Conservation (phyloP, 2,113 vertebrate genomes). For the Chaetura pelagica region DNA sequence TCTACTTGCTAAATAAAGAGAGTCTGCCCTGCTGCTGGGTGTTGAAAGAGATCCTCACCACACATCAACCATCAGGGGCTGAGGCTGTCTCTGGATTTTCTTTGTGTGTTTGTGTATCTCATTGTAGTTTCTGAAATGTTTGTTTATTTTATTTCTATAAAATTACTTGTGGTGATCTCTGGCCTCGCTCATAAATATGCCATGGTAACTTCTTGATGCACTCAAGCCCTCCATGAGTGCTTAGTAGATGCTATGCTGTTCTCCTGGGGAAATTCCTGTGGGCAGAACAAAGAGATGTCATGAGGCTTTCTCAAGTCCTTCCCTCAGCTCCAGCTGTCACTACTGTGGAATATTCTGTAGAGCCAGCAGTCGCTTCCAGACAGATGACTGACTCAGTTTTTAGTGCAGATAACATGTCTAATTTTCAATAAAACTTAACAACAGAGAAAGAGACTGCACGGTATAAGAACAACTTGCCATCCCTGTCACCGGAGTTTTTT, state of each 20-base stretch:
- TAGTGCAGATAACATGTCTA: not conserved
- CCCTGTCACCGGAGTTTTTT: not conserved
- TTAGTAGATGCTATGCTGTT: not conserved
- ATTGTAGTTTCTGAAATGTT: not conserved
- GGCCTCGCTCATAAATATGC: not conserved
- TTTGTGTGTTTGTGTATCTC: not conserved
- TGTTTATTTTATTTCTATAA: not conserved
- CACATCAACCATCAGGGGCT: not conserved
- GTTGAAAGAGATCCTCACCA: not conserved
- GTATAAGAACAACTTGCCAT: not conserved
- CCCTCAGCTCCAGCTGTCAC: not conserved
- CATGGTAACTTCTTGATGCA: not conserved
- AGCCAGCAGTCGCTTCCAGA: not conserved
- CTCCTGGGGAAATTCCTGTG: not conserved
- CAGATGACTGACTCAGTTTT: not conserved
- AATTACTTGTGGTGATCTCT: not conserved
- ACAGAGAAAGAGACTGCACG: not conserved
- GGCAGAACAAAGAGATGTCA: not conserved
- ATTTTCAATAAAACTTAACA: not conserved
- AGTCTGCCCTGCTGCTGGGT: not conserved
- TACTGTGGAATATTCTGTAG: not conserved
- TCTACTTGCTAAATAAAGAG: not conserved
- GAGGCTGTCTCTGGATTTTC: not conserved
- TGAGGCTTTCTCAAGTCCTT: not conserved
- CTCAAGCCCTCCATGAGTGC: not conserved